These are phyloP conservation scores for Capricornis sumatraensis DNA, from an alignment of 2,113 vertebrate genomes.

Conservation along the genomic window DNA sequence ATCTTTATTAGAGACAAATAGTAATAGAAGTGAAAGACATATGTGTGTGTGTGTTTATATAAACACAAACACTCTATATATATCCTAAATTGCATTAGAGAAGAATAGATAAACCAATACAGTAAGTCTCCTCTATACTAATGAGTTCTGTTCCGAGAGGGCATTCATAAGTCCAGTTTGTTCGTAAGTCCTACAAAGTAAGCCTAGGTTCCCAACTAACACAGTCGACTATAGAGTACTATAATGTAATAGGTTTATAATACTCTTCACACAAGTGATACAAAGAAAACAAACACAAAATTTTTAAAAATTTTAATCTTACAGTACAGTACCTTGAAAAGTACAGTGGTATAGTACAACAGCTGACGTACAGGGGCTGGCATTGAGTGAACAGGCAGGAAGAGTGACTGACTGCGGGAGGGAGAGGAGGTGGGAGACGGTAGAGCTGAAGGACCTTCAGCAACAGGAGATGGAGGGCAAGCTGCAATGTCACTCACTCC, in stretches of 20 bases:
- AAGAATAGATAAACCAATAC: neutral
- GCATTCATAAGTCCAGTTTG: neutral
- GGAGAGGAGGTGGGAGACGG: neutral
- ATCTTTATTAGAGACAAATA: neutral
- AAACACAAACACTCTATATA: neutral
- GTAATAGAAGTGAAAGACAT: neutral
- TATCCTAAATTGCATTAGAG: neutral
- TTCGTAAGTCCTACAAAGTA: neutral
- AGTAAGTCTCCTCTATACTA: neutral
- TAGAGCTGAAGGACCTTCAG: neutral
- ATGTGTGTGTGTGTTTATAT: fast-evolving
- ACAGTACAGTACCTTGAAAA: neutral
- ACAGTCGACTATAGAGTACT: neutral
- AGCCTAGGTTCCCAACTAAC: neutral
- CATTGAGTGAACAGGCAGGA: neutral
- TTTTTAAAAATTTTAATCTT: neutral
- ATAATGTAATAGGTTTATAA: neutral
- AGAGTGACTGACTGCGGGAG: neutral
- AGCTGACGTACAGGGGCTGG: neutral
- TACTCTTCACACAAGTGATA: neutral
- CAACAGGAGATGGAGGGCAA: neutral
- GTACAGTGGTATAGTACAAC: neutral
- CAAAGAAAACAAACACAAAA: neutral
- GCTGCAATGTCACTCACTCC: neutral
- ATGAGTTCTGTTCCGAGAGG: neutral